Conservation (phyloP, 92 coral and sea anemone species). For the Heteractis magnifica region DNA sequence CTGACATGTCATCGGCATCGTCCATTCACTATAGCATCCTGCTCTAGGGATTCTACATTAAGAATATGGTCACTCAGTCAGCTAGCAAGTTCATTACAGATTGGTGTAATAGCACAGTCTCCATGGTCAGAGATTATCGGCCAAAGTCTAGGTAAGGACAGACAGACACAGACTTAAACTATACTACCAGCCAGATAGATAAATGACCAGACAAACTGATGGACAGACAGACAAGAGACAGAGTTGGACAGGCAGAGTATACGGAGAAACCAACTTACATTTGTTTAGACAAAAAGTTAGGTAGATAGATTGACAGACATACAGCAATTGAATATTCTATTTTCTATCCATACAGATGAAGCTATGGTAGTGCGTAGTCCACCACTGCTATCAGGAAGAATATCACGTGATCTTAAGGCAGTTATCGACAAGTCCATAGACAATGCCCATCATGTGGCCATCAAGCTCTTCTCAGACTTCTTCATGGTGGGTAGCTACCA, state of each 20-base stretch:
- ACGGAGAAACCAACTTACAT: too few relatives aligned
- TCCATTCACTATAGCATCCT: conserved; percentile 91
- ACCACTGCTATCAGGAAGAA: conserved; percentile 63
- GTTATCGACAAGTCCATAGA: conserved; percentile 48
- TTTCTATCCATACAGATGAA: conserved; percentile 36
- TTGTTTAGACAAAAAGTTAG: too few relatives aligned
- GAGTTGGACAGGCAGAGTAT: neutral
- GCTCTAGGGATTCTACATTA: conserved; percentile 95
- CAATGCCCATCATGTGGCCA: conserved; percentile 43
- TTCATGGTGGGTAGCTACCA: conserved; percentile 55
- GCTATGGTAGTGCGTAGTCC: conserved; percentile 57
- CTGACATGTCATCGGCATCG: conserved; percentile 89
- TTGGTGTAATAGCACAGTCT: conserved; percentile 71
- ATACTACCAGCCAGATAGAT: neutral
- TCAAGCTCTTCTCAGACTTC: conserved; percentile 70
- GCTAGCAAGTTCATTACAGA: conserved; percentile 70
- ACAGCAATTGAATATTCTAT: neutral
- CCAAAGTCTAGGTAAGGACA: conserved; percentile 54
- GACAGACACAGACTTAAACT: neutral
- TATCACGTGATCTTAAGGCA: conserved; percentile 70
- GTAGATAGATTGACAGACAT: neutral
- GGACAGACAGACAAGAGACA: neutral
- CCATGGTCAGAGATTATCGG: conserved; percentile 70
- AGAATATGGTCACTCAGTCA: conserved; percentile 83
- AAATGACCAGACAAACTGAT: neutral